Conservation (phyloP, 2,797 vertebrate species). For the Acomys russatus region DNA sequence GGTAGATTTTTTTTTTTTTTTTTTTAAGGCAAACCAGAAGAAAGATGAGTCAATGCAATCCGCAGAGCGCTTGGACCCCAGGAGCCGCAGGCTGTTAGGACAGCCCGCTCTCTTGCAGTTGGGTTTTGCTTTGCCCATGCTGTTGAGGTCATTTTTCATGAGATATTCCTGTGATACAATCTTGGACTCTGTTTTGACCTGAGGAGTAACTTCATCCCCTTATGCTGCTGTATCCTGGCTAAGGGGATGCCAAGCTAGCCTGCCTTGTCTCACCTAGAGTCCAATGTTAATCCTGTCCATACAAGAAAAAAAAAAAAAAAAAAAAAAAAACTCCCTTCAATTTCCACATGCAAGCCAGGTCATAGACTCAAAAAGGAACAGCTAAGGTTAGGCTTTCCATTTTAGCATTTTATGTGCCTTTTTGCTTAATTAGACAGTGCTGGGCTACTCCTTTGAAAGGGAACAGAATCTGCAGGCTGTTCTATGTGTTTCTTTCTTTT, state of each 20-base stretch:
- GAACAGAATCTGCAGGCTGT: background rate
- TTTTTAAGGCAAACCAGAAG: background rate
- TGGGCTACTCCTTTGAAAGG: background rate
- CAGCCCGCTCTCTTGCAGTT: background rate
- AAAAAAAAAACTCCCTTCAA: background rate
- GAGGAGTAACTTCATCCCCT: background rate
- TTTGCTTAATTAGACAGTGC: slow-evolving; percentile 20
- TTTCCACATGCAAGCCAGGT: background rate
- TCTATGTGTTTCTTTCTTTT: background rate
- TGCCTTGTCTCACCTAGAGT: background rate
- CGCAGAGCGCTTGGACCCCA: background rate
- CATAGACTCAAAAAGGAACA: background rate
- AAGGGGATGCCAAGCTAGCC: background rate
- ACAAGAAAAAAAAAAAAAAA: background rate
- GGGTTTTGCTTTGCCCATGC: background rate
- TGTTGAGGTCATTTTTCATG: slow-evolving; percentile 29
- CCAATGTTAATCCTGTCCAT: slow-evolving; percentile 6
- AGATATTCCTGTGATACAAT: background rate
- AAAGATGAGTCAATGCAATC: background rate
- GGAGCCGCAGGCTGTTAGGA: background rate
- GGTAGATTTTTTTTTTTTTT: no score
- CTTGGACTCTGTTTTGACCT: background rate
- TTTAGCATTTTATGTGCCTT: background rate
- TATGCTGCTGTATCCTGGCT: background rate
- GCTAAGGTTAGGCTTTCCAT: slow-evolving; percentile 1